phyloP scores from a whole-genome alignment of 2,797 vertebrate species.

The Labeo calbasu region DNA sequence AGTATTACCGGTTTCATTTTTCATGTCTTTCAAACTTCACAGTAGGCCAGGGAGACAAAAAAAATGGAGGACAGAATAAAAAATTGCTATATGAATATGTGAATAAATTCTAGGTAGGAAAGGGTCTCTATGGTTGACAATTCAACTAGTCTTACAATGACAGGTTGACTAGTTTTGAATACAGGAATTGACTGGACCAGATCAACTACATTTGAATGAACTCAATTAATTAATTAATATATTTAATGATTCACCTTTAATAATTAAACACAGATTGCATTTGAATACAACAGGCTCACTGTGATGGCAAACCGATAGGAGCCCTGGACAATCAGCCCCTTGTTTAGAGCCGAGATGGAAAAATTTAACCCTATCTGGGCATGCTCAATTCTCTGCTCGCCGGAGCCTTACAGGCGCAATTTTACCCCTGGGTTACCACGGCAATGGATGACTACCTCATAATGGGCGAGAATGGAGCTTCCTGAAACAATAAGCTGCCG shows the following conservation, averaged over 20 bases:
- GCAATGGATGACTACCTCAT: conserved; percentile 71
- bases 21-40: conserved; percentile 17
- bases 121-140: background rate
- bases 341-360: conserved; percentile 61
- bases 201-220: background rate
- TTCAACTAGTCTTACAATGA: background rate
- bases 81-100: background rate
- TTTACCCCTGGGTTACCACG: conserved; percentile 65
- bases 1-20: conserved; percentile 20
- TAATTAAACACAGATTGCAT: background rate
- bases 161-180: too few species aligned
- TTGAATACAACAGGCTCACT: conserved; percentile 37
- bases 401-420: conserved; percentile 68
- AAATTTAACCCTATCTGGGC: conserved; percentile 60
- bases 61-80: background rate
- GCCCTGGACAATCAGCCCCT: conserved; percentile 61
- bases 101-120: background rate
- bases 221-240: background rate
- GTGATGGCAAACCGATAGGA: conserved; percentile 27
- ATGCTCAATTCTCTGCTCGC: conserved; percentile 64
- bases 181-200: too few species aligned
- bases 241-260: conserved; percentile 4
- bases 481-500: conserved; percentile 70
- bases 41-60: background rate
- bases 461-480: conserved; percentile 71